Conservation (phyloP, 1,140 invertebrate species). For the Temnothorax curvispinosus region DNA sequence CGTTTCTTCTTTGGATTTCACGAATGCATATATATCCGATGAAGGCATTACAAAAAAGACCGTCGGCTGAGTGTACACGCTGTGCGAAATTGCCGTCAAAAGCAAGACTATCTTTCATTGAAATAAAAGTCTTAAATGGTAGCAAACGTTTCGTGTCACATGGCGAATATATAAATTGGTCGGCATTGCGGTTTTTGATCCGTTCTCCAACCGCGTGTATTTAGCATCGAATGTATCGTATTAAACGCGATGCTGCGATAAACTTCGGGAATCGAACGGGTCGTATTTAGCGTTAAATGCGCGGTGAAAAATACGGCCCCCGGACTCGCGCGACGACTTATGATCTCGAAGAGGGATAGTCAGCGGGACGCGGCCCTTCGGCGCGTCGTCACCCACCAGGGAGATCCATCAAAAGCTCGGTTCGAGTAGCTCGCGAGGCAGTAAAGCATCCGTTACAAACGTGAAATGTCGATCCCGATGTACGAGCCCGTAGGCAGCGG, state of each 20-base stretch:
- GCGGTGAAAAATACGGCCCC: background rate
- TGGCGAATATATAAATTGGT: conserved; percentile 62
- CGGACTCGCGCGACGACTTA: conserved; percentile 12
- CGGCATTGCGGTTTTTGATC: background rate
- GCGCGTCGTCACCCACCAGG: conserved; percentile 40
- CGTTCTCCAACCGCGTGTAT: background rate
- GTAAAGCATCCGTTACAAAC: conserved; percentile 77
- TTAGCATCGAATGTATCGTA: background rate
- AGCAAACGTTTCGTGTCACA: conserved; percentile 39
- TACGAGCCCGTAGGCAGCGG: conserved; percentile 60
- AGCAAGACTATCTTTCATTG: conserved; percentile 30
- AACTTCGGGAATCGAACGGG: background rate
- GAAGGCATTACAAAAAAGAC: conserved; percentile 61
- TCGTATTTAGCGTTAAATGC: conserved; percentile 16
- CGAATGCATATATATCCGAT: conserved; percentile 34
- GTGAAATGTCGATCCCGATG: conserved; percentile 62
- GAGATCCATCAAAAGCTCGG: conserved; percentile 72
- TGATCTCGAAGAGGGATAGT: background rate
- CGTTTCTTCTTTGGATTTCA: conserved; percentile 38
- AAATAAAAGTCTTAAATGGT: background rate
- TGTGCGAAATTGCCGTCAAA: conserved; percentile 24
- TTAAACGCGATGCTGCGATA: conserved; percentile 15
- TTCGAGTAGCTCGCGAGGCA: conserved; percentile 55
- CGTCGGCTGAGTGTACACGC: conserved; percentile 52
- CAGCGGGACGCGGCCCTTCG: conserved; percentile 34